phyloP scores from a whole-genome alignment of 2,797 vertebrate genomes.

The Stomatorhinus walkeri region DNA sequence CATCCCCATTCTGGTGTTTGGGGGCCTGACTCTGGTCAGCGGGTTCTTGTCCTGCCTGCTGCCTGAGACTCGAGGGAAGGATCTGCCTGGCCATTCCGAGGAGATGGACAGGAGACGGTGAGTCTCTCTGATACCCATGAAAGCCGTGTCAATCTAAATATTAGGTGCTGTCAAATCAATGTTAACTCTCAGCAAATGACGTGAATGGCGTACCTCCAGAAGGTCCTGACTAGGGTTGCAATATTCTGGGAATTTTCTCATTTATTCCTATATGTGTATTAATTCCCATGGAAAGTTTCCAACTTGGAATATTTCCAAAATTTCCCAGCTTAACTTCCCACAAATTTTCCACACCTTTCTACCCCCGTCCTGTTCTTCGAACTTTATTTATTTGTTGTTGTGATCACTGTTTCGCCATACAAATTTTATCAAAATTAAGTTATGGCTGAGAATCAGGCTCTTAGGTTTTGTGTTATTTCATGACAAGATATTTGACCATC shows the following conservation, averaged over 20 bases:
- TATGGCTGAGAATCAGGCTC: neutral
- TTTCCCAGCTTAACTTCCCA: neutral
- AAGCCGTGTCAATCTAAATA: neutral
- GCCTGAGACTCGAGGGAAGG: slow-evolving; percentile 59
- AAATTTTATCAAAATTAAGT: neutral
- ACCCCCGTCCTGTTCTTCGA: neutral
- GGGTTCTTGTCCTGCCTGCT: slow-evolving; percentile 58
- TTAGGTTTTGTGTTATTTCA: neutral
- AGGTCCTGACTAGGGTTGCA: neutral
- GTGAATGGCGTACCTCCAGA: neutral
- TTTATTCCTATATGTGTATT: neutral
- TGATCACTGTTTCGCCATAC: neutral
- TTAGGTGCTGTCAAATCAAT: neutral
- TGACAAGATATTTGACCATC: neutral
- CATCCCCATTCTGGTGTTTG: slow-evolving; percentile 55
- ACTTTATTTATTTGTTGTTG: neutral
- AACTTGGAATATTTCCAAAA: neutral
- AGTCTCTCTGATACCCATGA: neutral
- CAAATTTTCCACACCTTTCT: neutral
- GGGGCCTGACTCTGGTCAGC: slow-evolving; percentile 45
- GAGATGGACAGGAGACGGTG: slow-evolving; percentile 27
- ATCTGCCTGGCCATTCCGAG: slow-evolving; percentile 54
- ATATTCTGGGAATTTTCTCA: neutral
- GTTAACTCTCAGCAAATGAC: neutral
- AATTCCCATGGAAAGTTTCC: neutral